Conservation (phyloP, 2,113 vertebrate species). For the Hucho hucho region DNA sequence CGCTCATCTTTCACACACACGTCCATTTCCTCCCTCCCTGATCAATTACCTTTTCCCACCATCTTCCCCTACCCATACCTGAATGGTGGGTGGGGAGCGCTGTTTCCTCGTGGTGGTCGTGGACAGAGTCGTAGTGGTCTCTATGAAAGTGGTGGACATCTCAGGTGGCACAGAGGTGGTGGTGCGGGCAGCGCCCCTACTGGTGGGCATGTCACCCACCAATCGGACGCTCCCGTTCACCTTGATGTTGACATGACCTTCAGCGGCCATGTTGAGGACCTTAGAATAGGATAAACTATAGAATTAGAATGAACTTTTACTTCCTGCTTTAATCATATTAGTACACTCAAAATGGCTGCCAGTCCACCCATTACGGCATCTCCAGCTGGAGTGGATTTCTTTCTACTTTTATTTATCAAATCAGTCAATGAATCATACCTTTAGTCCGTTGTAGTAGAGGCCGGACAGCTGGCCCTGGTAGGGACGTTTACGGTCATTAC, state of each 20-base stretch:
- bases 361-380: too few relatives aligned
- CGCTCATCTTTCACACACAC: background rate
- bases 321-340: too few relatives aligned
- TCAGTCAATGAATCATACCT: slow-evolving; percentile 44
- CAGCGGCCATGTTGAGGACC: slow-evolving; percentile 95
- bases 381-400: too few relatives aligned
- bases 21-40: too few relatives aligned
- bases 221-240: slow-evolving; percentile 95
- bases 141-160: slow-evolving; percentile 98
- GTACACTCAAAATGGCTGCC: too few relatives aligned
- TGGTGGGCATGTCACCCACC: slow-evolving; percentile 90
- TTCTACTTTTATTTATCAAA: too few relatives aligned
- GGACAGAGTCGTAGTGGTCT: slow-evolving; percentile 95
- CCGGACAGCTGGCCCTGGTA: slow-evolving; percentile 98
- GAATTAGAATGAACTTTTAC: too few relatives aligned
- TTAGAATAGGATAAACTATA: too few relatives aligned
- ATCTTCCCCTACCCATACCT: slow-evolving; percentile 69
- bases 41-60: background rate
- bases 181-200: slow-evolving; percentile 85
- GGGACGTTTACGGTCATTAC: slow-evolving; percentile 90
- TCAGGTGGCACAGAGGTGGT: slow-evolving; percentile 91
- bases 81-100: slow-evolving; percentile 89
- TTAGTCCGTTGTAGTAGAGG: slow-evolving; percentile 97
- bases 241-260: slow-evolving; percentile 91
- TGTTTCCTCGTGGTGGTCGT: slow-evolving; percentile 96